Conservation (phyloP, 2,797 vertebrate species). For the Acanthurus leucopareius region DNA sequence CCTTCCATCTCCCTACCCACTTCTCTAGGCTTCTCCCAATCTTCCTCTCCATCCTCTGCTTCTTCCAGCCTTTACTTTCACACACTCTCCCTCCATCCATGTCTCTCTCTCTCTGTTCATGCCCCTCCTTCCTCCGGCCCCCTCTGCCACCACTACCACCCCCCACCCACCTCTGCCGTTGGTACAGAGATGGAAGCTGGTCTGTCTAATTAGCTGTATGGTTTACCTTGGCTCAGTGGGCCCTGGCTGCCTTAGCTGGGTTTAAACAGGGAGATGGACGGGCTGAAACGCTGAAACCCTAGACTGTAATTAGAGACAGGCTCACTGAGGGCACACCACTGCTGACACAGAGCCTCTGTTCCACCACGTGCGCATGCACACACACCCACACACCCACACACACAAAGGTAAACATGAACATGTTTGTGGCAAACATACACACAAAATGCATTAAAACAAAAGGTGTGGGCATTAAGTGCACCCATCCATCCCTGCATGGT, state of each 20-base stretch:
- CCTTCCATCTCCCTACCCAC: neutral
- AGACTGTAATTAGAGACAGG: slow-evolving; percentile 86
- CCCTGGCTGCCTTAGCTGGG: slow-evolving; percentile 80
- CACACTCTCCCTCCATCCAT: slow-evolving; percentile 31
- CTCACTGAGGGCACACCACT: slow-evolving; percentile 83
- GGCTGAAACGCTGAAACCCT: slow-evolving; percentile 83
- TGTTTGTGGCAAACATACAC: slow-evolving; percentile 48
- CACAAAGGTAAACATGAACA: slow-evolving; percentile 18
- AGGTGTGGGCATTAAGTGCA: slow-evolving; percentile 70
- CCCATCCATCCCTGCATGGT: slow-evolving; percentile 52
- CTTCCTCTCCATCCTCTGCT: neutral
- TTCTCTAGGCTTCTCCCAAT: slow-evolving; percentile 6
- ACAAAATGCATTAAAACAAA: slow-evolving; percentile 72
- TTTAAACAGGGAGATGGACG: slow-evolving; percentile 86
- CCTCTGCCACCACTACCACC: slow-evolving; percentile 24
- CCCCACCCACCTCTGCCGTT: slow-evolving; percentile 57
- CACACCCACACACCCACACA: slow-evolving; percentile 35
- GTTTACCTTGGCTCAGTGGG: slow-evolving; percentile 86
- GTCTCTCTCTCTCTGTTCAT: slow-evolving; percentile 48
- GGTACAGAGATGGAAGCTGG: slow-evolving; percentile 80
- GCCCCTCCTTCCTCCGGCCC: slow-evolving; percentile 42
- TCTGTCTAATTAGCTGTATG: slow-evolving; percentile 86
- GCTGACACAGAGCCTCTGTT: slow-evolving; percentile 84
- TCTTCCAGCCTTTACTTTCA: slow-evolving; percentile 23
- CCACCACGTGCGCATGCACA: slow-evolving; percentile 41